phyloP scores from a whole-genome alignment of 2,113 vertebrate genomes.

The Sapajus apella region DNA sequence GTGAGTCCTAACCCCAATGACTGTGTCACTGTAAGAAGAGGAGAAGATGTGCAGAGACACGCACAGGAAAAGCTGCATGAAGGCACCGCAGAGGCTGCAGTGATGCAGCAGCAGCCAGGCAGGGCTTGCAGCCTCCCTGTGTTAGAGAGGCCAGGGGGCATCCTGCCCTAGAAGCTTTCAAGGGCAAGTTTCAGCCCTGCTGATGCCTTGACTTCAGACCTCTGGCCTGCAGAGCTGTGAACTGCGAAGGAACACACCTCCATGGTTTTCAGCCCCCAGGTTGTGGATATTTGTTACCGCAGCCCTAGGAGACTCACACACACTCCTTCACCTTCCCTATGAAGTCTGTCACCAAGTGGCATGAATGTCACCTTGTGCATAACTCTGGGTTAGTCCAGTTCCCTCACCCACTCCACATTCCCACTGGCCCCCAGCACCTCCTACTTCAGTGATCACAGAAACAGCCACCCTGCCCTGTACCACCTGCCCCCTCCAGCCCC shows the following conservation, averaged over 20 bases:
- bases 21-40: neutral
- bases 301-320: neutral
- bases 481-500: neutral
- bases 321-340: neutral
- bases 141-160: neutral
- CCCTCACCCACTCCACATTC: too few relatives aligned
- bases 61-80: fast-evolving
- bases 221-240: neutral
- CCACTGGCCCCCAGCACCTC: neutral
- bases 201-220: neutral
- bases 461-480: neutral
- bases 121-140: neutral
- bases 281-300: neutral
- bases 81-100: fast-evolving
- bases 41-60: neutral
- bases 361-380: too few relatives aligned
- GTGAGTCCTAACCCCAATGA: neutral
- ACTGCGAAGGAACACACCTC: fast-evolving
- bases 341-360: neutral
- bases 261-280: fast-evolving
- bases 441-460: neutral
- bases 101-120: fast-evolving
- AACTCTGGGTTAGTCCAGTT: neutral
- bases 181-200: neutral
- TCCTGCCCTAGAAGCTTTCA: too few relatives aligned